A percentile compares a stretch with the other conserved stretches of the same genome.
phyloP scores from a whole-genome alignment of 2,113 vertebrate species.

The Parotia lawesii region DNA sequence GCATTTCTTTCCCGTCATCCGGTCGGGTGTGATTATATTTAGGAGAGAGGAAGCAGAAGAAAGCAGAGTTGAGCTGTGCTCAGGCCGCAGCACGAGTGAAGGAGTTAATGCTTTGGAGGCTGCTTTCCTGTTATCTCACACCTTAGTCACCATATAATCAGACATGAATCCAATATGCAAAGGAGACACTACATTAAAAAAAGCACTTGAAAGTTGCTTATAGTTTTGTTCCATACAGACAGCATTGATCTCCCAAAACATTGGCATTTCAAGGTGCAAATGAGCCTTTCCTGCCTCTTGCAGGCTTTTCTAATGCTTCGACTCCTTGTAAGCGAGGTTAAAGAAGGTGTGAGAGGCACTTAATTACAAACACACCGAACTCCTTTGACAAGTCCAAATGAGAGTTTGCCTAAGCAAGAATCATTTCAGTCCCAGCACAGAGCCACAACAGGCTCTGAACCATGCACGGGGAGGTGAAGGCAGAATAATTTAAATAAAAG shows the following conservation, averaged over 20 bases:
- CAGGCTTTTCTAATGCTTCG: background rate
- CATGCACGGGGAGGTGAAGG: background rate
- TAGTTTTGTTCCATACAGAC: background rate
- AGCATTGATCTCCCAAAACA: background rate
- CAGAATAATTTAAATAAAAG: background rate
- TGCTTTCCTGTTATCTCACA: background rate
- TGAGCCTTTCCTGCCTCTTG: conserved; percentile 31
- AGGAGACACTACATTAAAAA: background rate
- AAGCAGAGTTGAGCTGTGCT: fast-evolving
- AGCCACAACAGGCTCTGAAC: background rate
- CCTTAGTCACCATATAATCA: background rate
- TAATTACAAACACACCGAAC: conserved; percentile 29
- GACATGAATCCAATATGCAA: background rate
- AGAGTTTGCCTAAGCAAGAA: conserved; percentile 25
- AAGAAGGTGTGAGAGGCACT: conserved; percentile 50
- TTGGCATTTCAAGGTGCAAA: conserved; percentile 28
- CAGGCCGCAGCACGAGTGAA: fast-evolving
- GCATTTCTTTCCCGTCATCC: background rate
- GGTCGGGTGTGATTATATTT: fast-evolving
- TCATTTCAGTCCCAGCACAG: background rate
- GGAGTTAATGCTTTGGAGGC: background rate
- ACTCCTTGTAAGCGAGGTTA: conserved; percentile 16
- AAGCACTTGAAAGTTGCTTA: background rate
- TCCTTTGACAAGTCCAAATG: conserved; percentile 53
- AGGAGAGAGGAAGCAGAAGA: background rate